Percentiles rank a stretch among this genome's conserved stretches.
These are phyloP conservation scores for Chloroclysta siterata DNA, from an alignment of 2,888 invertebrate species.

Conservation along the genomic window DNA sequence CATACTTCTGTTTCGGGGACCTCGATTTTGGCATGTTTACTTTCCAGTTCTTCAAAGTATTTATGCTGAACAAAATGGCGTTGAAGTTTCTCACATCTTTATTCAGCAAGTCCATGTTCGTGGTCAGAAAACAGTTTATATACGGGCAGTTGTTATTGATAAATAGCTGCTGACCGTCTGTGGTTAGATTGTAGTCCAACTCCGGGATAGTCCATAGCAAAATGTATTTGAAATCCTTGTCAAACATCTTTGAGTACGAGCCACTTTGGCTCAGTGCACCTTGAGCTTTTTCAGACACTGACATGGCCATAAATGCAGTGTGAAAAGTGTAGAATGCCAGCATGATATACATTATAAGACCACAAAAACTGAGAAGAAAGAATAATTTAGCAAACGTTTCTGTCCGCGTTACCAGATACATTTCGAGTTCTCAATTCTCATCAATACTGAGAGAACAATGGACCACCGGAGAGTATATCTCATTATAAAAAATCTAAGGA, in stretches of 20 bases:
- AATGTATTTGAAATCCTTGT: constrained; percentile 60
- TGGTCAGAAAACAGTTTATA: constrained; percentile 67
- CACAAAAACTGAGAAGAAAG: constrained; percentile 65
- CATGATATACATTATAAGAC: constrained; percentile 61
- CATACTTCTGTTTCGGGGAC: constrained; percentile 62
- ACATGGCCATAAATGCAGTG: constrained; percentile 51
- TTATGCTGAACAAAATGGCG: constrained; percentile 65
- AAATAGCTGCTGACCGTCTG: constrained; percentile 57
- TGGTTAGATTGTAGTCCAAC: constrained; percentile 37
- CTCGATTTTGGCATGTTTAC: constrained; percentile 53
- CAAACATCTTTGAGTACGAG: constrained; percentile 29
- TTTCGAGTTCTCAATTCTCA: constrained; percentile 43
- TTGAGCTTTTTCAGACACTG: constrained; percentile 44
- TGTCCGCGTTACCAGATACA: constrained; percentile 59
- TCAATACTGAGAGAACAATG: constrained; percentile 46
- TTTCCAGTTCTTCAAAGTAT: constrained; percentile 48
- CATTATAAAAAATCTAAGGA: constrained; percentile 50
- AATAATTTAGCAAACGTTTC: constrained; percentile 68
- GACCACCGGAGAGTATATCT: constrained; percentile 43
- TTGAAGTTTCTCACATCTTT: constrained; percentile 62
- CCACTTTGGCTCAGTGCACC: constrained; percentile 26
- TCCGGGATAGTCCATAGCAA: constrained; percentile 58
- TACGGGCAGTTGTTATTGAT: constrained; percentile 56
- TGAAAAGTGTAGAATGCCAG: constrained; percentile 70
- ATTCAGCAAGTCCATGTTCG: constrained; percentile 53